Evolutionary conservation across 2,113 vertebrate species (phyloP).

Genomic region (Cryptomyrus ogoouensis): DNA sequence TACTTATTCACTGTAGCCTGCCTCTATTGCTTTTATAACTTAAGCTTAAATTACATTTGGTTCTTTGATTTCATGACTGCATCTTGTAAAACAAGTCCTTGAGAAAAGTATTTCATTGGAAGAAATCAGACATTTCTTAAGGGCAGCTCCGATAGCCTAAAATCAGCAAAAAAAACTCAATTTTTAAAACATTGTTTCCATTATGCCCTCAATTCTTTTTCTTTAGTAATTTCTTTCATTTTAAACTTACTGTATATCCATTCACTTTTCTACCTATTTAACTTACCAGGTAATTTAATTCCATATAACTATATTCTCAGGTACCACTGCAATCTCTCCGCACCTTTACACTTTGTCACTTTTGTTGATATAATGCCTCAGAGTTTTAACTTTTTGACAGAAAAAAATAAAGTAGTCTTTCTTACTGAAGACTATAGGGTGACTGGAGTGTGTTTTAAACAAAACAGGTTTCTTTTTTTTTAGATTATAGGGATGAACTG

Average conservation of each 20-base stretch:
- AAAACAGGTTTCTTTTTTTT: slow-evolving; percentile 39
- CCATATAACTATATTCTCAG: neutral
- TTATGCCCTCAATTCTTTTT: neutral
- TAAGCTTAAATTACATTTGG: slow-evolving; percentile 20
- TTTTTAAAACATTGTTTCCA: neutral
- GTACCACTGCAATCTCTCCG: neutral
- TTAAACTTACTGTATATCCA: neutral
- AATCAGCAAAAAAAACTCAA: neutral
- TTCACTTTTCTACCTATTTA: neutral
- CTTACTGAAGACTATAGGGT: neutral
- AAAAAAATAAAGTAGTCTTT: neutral
- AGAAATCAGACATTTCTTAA: neutral
- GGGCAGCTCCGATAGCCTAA: neutral
- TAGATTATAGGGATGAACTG: slow-evolving; percentile 37
- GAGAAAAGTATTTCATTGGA: neutral
- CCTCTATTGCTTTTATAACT: neutral
- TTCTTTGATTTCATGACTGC: slow-evolving; percentile 11
- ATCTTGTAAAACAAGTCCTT: neutral
- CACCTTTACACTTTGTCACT: neutral
- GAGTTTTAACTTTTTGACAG: neutral
- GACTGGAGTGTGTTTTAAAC: slow-evolving; percentile 26
- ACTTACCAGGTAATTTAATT: neutral
- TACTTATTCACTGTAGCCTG: neutral
- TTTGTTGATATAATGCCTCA: neutral
- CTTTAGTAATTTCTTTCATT: neutral